Base-by-base conservation (phyloP, 1,140 invertebrate genomes). In the Drosophila dunni region DNA sequence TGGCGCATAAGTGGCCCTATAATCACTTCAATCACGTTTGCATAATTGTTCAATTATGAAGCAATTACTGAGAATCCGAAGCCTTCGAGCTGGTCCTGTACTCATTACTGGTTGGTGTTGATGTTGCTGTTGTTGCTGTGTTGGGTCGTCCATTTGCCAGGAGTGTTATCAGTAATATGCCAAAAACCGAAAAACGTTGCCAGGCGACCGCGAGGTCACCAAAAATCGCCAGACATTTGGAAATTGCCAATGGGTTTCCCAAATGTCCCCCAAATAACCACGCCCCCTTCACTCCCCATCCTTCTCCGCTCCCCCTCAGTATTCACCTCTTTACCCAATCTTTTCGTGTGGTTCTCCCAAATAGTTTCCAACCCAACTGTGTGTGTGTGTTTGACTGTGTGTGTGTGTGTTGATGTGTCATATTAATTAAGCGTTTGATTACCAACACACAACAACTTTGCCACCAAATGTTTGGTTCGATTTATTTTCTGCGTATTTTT, bases 21-120 rank as follows among this genome's bases (percentile, higher is more conserved):
- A 86, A 86, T 86, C 83, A 88, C 83, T 86, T 86, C 83, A 86
- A 86, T 86, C 83, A 86, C 83, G 83, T 86, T 86, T 86, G 83
- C 83, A 86, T 86, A 86, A 86, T 86, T 86, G 83, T 86, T 86
- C 83, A 86, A 86, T 86, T 86, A 86, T 86, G 83, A 86, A 79
- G 83, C 83, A 86, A 86, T 86, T 86, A 86, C 83, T 65, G 83
- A 69, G 45, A 88, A 88, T 78, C 79, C 67, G 45, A 75, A 65
- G 50, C 60, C 61, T 66, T 65, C 60, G 54, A 54, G 83, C 70
- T 79, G 42, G 42, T 50, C 33, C 13, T 15, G 44, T 13, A 15
- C 13, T 61, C 40, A 20, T 17, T 62, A 20, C 44, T 2, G 66
- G 38, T 48, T 13, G 17, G 17, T 78, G 24, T 60, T 29, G 45